phyloP scores from a whole-genome alignment of 2,797 vertebrate genomes.

The Glyptemys insculpta region DNA sequence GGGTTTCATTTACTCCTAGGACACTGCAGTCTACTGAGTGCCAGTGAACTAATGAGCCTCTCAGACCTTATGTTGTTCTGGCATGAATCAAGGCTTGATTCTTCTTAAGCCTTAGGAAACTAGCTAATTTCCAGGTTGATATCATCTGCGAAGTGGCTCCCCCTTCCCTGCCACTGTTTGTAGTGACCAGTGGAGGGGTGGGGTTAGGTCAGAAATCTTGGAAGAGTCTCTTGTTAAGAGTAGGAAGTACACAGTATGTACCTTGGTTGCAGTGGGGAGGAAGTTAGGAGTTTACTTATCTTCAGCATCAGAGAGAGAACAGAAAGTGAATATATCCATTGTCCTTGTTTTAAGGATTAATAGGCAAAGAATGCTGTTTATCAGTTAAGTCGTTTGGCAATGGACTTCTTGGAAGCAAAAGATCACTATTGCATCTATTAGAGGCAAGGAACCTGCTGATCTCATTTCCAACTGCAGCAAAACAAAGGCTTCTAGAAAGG shows the following conservation, averaged over 20 bases:
- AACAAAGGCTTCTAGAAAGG: slow-evolving; percentile 38
- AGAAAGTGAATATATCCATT: neutral
- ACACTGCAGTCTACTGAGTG: slow-evolving; percentile 73
- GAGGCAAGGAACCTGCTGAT: slow-evolving; percentile 45
- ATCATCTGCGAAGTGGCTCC: neutral
- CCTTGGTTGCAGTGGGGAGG: neutral
- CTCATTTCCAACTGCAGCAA: slow-evolving; percentile 45
- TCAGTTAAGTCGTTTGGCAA: slow-evolving; percentile 57
- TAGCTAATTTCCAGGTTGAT: neutral
- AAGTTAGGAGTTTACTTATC: neutral
- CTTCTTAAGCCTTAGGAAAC: slow-evolving; percentile 64
- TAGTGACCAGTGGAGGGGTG: neutral
- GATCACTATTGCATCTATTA: slow-evolving; percentile 32
- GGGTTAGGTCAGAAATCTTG: neutral
- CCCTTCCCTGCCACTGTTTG: neutral
- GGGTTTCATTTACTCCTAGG: slow-evolving; percentile 82
- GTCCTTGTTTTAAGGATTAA: neutral
- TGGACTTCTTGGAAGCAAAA: slow-evolving; percentile 49
- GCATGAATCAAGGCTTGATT: slow-evolving; percentile 65
- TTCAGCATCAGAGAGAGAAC: neutral
- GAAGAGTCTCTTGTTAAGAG: neutral
- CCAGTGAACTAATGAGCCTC: slow-evolving; percentile 86
- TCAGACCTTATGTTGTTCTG: slow-evolving; percentile 84
- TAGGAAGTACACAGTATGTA: fast-evolving
- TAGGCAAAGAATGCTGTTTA: slow-evolving; percentile 57